phyloP scores from a whole-genome alignment of 2,113 vertebrate genomes.

The Trematomus loennbergii region DNA sequence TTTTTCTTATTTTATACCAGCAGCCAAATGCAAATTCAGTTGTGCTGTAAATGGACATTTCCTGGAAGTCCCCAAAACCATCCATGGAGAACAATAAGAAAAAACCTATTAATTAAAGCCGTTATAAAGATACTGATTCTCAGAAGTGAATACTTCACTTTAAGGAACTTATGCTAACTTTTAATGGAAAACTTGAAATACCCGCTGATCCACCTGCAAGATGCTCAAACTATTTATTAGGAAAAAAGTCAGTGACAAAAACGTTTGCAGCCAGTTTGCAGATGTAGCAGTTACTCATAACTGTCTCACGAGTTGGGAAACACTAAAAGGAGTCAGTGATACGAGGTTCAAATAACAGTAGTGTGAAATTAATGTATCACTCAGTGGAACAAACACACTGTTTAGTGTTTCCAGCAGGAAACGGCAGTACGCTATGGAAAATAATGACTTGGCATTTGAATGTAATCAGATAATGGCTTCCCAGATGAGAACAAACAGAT shows the following conservation, averaged over 20 bases:
- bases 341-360: constrained; percentile 9
- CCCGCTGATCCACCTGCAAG: too few relatives aligned
- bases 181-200: too few relatives aligned
- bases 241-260: not conserved
- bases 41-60: not conserved
- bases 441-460: constrained; percentile 52
- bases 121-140: too few relatives aligned
- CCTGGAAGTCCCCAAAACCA: not conserved
- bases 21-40: not conserved
- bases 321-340: not conserved
- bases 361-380: constrained; percentile 46
- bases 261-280: not conserved
- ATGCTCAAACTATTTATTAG: not conserved
- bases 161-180: not conserved
- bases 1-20: not conserved
- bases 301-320: not conserved
- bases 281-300: not conserved
- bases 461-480: constrained; percentile 64
- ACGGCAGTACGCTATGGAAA: not conserved
- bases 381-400: constrained; percentile 32
- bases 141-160: too few relatives aligned
- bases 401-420: constrained; percentile 33
- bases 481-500: constrained; percentile 41
- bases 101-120: not conserved
- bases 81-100: not conserved